Evolutionary conservation across 2,113 vertebrate genomes (phyloP).

Genomic region (Globicephala melas): DNA sequence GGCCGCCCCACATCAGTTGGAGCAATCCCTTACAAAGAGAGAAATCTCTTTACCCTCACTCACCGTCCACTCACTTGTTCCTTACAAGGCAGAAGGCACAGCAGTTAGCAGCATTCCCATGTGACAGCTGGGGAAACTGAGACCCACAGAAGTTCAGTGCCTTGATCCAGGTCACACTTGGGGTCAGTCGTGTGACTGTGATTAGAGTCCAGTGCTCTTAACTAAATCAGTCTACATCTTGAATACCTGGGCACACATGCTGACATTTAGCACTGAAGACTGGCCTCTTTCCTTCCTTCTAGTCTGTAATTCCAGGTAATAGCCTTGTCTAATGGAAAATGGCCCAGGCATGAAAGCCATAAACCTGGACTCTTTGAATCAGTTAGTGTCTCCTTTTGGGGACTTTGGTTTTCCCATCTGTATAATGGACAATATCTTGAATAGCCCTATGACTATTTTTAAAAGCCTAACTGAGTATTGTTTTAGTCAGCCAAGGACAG

Average conservation of each 20-base stretch:
- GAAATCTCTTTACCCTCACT: background rate
- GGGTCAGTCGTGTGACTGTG: background rate
- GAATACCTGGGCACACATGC: background rate
- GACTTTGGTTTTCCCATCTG: slow-evolving; percentile 17
- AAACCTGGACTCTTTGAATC: background rate
- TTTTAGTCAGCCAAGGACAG: background rate
- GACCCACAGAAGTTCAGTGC: background rate
- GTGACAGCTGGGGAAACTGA: background rate
- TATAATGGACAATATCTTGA: background rate
- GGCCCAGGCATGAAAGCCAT: background rate
- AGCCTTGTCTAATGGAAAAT: background rate
- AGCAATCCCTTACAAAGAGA: background rate
- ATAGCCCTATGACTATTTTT: background rate
- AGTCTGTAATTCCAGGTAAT: background rate
- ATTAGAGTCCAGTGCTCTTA: background rate
- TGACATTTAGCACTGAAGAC: background rate
- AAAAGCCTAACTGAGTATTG: background rate
- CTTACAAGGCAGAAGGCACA: background rate
- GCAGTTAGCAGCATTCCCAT: background rate
- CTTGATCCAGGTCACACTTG: background rate
- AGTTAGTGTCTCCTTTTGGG: background rate
- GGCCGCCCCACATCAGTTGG: background rate
- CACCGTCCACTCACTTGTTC: background rate
- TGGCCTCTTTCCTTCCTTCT: background rate
- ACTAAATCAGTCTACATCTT: background rate